Evolutionary conservation across 2,113 vertebrate species (phyloP).

Genomic region (Catharus minimus): DNA sequence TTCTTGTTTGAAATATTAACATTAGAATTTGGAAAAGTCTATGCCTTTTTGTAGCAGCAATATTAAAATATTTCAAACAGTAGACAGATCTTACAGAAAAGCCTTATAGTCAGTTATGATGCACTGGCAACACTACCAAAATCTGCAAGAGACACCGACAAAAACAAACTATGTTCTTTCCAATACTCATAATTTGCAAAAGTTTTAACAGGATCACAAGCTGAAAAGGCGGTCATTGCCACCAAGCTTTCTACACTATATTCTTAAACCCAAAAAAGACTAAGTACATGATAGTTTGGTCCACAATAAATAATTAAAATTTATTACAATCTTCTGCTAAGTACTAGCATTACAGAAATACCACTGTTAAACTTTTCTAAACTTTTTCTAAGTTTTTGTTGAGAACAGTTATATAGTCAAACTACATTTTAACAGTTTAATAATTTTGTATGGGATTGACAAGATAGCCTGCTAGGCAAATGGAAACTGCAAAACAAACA

Average conservation of each 20-base stretch:
- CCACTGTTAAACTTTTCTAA: rapidly evolving
- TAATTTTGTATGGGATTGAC: background rate
- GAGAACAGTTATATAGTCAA: background rate
- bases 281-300: background rate
- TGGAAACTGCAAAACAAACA: background rate
- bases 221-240: background rate
- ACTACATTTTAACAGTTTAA: background rate
- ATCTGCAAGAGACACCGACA: background rate
- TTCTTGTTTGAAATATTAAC: background rate
- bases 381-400: background rate
- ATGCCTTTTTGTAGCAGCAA: background rate
- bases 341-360: background rate
- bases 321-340: background rate
- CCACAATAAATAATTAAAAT: background rate
- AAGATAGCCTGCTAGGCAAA: background rate
- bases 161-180: background rate
- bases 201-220: background rate
- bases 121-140: background rate
- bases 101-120: background rate
- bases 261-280: background rate
- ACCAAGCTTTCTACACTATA: background rate
- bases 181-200: background rate
- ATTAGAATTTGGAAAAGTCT: background rate
- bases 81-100: background rate
- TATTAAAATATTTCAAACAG: background rate